phyloP scores from a whole-genome alignment of 2,797 vertebrate genomes.

The Melopsittacus undulatus region DNA sequence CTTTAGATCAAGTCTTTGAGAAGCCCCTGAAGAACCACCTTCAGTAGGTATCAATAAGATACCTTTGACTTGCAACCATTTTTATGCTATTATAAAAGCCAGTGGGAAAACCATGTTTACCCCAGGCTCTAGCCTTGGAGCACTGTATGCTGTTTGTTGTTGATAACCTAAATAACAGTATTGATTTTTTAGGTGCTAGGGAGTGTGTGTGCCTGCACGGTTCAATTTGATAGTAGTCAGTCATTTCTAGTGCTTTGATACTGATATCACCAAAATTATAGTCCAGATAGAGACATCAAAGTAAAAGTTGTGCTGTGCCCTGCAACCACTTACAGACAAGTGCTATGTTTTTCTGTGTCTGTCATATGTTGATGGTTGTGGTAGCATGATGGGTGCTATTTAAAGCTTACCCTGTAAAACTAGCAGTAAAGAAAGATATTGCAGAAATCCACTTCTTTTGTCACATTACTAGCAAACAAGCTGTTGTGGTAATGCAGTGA shows the following conservation, averaged over 20 bases:
- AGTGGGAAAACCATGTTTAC: not conserved
- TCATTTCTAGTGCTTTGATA: not conserved
- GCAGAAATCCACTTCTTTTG: not conserved
- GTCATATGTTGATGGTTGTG: not conserved
- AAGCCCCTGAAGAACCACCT: not conserved
- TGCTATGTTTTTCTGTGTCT: not conserved
- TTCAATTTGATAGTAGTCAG: not conserved
- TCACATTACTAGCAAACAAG: not conserved
- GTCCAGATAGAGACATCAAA: not conserved
- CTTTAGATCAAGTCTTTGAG: not conserved
- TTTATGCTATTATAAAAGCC: not conserved
- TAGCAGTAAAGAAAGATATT: not conserved
- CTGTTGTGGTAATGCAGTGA: not conserved
- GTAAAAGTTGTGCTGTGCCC: not conserved
- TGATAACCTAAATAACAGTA: not conserved
- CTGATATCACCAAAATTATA: not conserved
- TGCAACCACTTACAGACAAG: not conserved
- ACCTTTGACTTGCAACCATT: not conserved
- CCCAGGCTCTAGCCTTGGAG: not conserved
- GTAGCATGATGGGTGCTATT: not conserved
- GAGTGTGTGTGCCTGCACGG: not conserved
- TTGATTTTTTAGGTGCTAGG: not conserved
- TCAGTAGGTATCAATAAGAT: not conserved
- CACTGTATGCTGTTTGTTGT: not conserved
- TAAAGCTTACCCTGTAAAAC: not conserved